Percentiles rank a stretch among this genome's conserved stretches.
Conservation (phyloP, 2,888 invertebrate genomes). For the Mesorhabditis sp. region DNA sequence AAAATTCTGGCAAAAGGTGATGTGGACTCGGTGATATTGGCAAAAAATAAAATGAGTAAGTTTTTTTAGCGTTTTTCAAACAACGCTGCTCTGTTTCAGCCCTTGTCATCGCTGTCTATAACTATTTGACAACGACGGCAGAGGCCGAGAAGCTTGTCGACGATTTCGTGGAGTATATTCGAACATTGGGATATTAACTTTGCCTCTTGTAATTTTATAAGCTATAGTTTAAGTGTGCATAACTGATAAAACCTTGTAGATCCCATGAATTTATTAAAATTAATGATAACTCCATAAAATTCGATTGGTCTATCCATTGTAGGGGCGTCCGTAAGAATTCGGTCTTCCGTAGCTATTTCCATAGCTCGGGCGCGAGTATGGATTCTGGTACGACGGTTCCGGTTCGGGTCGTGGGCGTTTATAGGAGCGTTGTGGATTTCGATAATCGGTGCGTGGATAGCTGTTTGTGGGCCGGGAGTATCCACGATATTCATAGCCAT, state of each 20-base stretch:
- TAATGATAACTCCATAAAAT: too few species aligned
- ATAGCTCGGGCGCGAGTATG: too few species aligned
- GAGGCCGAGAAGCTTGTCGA: not conserved
- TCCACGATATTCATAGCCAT: not conserved
- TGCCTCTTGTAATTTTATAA: too few species aligned
- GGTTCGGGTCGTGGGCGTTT: too few species aligned
- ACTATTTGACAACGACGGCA: not conserved
- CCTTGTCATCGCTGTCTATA: not conserved
- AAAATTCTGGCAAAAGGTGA: not conserved
- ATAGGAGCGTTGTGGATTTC: too few species aligned
- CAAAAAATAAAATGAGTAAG: conserved; percentile 1
- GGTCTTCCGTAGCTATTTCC: too few species aligned
- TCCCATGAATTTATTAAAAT: too few species aligned
- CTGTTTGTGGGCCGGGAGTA: not conserved
- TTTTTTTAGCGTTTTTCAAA: not conserved
- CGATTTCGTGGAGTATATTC: not conserved
- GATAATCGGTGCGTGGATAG: not conserved
- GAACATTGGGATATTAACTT: not conserved
- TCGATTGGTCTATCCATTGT: too few species aligned
- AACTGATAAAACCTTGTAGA: too few species aligned
- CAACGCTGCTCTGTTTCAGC: not conserved
- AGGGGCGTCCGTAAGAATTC: too few species aligned
- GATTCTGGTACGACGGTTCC: too few species aligned
- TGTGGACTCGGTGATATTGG: not conserved
- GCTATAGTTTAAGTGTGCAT: too few species aligned